Base-by-base conservation (phyloP, 2,113 vertebrate species). In the Epinephelus moara region DNA sequence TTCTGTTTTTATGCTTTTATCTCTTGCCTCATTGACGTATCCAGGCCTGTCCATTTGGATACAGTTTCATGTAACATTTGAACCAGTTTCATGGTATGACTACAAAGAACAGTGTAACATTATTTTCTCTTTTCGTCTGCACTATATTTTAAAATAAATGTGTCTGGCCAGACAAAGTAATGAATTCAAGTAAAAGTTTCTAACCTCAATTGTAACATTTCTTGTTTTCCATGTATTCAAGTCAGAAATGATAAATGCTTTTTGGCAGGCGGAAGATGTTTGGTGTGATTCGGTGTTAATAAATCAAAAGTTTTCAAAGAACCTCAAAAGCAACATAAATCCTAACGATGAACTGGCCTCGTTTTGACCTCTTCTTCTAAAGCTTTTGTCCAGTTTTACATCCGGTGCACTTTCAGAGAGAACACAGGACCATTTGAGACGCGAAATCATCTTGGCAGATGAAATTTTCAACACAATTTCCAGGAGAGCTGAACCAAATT, bases 391-490 rank as follows among this genome's bases (percentile, higher is more conserved):
- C 79, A 70, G 55, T 78, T 86, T 68, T 66, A 57, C 6, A 3
- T 84, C 61, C 74, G 1, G 55, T 40, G 53, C 59, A 52, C 57
- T 59, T 80, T 75, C 56, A 47, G 14, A 73, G 56, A 45, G 64
- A 81, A 81, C 63, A 70, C 49, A 70, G 49, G 45, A 23, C 21
- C 52, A 59, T 72, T 82, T 85, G 59, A 86, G 61, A 85, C 4
- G 30, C 52, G 13, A 88, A 93, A 90, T 77, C 49, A 2, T 80
- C 49, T 83, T 91, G 88, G 88, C 89, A 89, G 87, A 82, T 85
- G 30, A 87, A 64, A 92, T 78, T 88, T 88, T 91, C 82, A 88
- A 85, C 66, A 79, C 69, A 60, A 70, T 89, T 91, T 94, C 76
- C 78, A 90, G 70, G 67, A 80, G 80, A 91, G 30, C 55, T 85